Conservation (phyloP, 2,797 vertebrate species). For the Threskiornis aethiopicus region DNA sequence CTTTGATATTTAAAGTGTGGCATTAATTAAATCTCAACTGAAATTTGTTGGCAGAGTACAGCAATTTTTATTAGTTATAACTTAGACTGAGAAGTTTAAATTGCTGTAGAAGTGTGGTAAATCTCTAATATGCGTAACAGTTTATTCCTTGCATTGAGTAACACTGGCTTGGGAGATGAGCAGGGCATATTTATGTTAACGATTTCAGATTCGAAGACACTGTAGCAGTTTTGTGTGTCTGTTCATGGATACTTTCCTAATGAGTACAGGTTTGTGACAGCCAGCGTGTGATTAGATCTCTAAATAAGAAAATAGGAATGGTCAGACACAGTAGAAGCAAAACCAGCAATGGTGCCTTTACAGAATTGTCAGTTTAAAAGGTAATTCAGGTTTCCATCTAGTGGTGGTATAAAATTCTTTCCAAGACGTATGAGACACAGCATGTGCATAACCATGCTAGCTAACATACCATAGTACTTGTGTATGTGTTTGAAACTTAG, state of each 20-base stretch:
- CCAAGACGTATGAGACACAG: neutral
- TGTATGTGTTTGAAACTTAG: neutral
- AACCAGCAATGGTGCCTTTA: neutral
- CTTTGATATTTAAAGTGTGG: neutral
- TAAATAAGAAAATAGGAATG: neutral
- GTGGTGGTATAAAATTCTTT: conserved; percentile 45
- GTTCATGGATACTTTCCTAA: neutral
- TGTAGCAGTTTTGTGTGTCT: neutral
- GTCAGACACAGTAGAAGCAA: neutral
- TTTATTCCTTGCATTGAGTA: neutral
- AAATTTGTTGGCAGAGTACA: neutral
- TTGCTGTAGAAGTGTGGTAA: neutral
- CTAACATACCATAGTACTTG: neutral
- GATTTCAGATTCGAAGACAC: neutral
- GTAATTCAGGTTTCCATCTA: conserved; percentile 62
- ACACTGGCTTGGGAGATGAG: neutral
- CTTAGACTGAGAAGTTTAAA: neutral
- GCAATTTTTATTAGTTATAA: neutral
- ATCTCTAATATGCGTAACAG: neutral
- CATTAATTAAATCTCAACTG: neutral
- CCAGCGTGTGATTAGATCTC: neutral
- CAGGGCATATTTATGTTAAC: neutral
- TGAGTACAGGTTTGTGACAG: neutral
- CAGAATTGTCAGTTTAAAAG: neutral
- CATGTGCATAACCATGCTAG: neutral